phyloP scores from a whole-genome alignment of 2,888 invertebrate species.

The Phortica magna region DNA sequence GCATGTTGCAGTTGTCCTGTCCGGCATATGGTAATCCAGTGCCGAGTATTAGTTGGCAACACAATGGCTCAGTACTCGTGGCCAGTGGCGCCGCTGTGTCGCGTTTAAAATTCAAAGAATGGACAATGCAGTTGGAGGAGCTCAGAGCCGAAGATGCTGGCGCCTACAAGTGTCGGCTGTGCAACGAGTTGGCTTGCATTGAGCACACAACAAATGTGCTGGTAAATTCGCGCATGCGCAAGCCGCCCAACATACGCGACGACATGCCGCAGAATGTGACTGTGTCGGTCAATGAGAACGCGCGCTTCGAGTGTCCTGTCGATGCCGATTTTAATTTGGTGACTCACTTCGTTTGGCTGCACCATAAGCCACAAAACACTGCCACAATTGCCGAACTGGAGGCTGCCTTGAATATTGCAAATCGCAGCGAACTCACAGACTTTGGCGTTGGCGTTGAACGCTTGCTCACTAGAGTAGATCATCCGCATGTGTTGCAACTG shows the following conservation, averaged over 20 bases:
- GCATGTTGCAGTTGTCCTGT: slow-evolving; percentile 85
- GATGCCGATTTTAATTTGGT: slow-evolving; percentile 85
- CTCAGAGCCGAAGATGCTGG: slow-evolving; percentile 89
- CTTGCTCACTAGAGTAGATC: slow-evolving; percentile 69
- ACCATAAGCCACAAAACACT: slow-evolving; percentile 48
- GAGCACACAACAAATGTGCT: slow-evolving; percentile 84
- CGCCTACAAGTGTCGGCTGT: slow-evolving; percentile 91
- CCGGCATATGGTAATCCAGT: slow-evolving; percentile 84
- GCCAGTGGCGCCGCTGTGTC: background rate
- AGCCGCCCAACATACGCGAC: slow-evolving; percentile 88
- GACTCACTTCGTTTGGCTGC: slow-evolving; percentile 87
- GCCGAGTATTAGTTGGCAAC: slow-evolving; percentile 91
- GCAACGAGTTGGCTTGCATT: slow-evolving; percentile 88
- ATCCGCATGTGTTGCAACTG: slow-evolving; percentile 86
- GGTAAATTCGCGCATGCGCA: slow-evolving; percentile 88
- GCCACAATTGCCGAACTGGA: slow-evolving; percentile 12
- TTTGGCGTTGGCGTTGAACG: slow-evolving; percentile 7
- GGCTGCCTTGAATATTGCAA: background rate
- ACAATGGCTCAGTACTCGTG: slow-evolving; percentile 83
- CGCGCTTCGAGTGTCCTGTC: slow-evolving; percentile 86
- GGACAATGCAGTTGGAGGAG: slow-evolving; percentile 87
- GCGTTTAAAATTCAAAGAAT: slow-evolving; percentile 82
- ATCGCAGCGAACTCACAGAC: slow-evolving; percentile 1
- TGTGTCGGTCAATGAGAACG: slow-evolving; percentile 84
- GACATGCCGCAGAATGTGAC: slow-evolving; percentile 90